Conservation (phyloP, 1,140 invertebrate species). For the Harpegnathos saltator region DNA sequence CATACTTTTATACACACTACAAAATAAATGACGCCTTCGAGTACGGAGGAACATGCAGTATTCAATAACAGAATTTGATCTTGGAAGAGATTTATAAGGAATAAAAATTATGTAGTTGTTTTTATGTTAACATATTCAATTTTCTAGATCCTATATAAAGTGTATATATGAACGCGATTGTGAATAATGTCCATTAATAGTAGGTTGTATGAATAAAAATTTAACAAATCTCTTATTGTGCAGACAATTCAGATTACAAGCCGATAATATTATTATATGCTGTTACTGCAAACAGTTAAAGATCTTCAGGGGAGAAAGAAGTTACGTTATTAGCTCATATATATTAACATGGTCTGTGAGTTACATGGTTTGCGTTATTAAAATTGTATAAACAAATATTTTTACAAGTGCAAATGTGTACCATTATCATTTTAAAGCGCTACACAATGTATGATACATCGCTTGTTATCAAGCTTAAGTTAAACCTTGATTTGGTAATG, state of each 20-base stretch:
- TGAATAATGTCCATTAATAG: constrained; percentile 66
- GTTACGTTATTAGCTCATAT: constrained; percentile 52
- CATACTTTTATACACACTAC: background rate
- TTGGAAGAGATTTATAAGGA: constrained; percentile 58
- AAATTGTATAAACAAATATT: constrained; percentile 50
- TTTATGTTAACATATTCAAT: constrained; percentile 63
- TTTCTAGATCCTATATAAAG: constrained; percentile 55
- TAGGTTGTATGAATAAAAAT: constrained; percentile 67
- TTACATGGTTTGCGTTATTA: constrained; percentile 57
- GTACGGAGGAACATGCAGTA: constrained; percentile 21
- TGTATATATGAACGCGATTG: constrained; percentile 68
- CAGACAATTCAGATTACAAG: constrained; percentile 42
- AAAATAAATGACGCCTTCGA: background rate
- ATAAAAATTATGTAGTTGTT: constrained; percentile 63
- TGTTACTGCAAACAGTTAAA: constrained; percentile 51
- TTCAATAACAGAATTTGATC: constrained; percentile 70
- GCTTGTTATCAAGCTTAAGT: constrained; percentile 56
- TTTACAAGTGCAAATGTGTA: constrained; percentile 68
- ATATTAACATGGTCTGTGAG: constrained; percentile 59
- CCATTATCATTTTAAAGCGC: constrained; percentile 62
- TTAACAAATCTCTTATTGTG: constrained; percentile 54
- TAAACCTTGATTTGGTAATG: constrained; percentile 45
- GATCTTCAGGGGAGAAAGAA: constrained; percentile 34
- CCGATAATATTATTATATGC: constrained; percentile 30
- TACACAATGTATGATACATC: constrained; percentile 33